Base-by-base conservation (phyloP, 2,113 vertebrate genomes). In the Ranitomeya imitator region DNA sequence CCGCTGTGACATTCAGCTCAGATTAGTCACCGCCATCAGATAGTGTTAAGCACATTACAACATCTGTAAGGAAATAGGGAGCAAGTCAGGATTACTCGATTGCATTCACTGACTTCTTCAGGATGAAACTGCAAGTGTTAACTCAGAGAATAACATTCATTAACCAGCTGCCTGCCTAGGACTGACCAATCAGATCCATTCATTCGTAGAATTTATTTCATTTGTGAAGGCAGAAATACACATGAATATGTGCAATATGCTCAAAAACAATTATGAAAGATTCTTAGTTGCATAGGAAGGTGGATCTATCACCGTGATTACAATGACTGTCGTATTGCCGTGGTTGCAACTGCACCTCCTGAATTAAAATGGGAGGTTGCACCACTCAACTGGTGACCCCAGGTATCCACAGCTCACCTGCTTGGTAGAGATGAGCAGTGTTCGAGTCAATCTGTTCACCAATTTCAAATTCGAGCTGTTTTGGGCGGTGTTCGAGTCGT, bases 1-100 rank as follows among this genome's bases (percentile, higher is more conserved):
- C 95, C 93, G 94, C 95, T 94, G 95, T 84, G 95, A 93, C 93
- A 95, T 95, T 95, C 93, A 94, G 92, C 93, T 90, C 92, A 92
- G 91, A 92, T 92, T 90, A 87, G 89, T 93, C 90, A 91, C 91
- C 0, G 51, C 92, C 92, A 93, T 69, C 92, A 92, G 94, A 93
- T 94, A 93, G 94, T 13, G 91, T 90, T 95, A 95, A 95, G 94
- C 92, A 92, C 92, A 93, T 96, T 95, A 95, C 92, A 95, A 94
- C 92, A 93, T 93, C 93, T 94, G 92, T 91, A 93, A 91, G 91
- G 92, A 93, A 93, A 93, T 2, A 88, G 15, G 76, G 90, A 93
- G 90, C 85, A 57, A 7, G 89, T 83, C 76, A 79, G 85, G 85
- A 79, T 91, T 89, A 91, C 65, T 88, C 55, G 67, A 89, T 85